These are phyloP conservation scores for Antrozous pallidus DNA, from an alignment of 2,797 vertebrate species.

Conservation along the genomic window DNA sequence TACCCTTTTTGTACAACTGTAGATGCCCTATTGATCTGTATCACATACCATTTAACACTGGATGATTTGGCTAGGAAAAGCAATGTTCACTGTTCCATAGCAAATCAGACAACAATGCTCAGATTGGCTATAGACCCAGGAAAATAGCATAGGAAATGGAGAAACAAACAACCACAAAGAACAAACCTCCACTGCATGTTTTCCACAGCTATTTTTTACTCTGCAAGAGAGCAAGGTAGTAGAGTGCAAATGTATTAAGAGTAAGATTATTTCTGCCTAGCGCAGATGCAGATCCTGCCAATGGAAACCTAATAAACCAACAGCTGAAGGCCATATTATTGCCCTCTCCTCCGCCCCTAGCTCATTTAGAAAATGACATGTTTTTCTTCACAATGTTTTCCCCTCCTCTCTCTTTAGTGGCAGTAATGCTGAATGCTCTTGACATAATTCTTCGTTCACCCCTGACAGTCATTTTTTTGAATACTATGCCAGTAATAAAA, in stretches of 20 bases:
- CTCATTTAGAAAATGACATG: slow-evolving; percentile 58
- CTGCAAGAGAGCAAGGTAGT: slow-evolving; percentile 30
- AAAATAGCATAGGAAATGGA: slow-evolving; percentile 46
- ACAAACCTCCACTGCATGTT: slow-evolving; percentile 38
- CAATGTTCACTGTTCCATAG: slow-evolving; percentile 68
- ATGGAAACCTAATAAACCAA: slow-evolving; percentile 56
- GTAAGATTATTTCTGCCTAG: slow-evolving; percentile 63
- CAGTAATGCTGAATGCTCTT: slow-evolving; percentile 67
- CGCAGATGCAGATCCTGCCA: slow-evolving; percentile 13
- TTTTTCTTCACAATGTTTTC: slow-evolving; percentile 45
- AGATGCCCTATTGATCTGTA: slow-evolving; percentile 72
- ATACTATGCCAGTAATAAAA: slow-evolving; percentile 66
- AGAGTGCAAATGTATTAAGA: slow-evolving; percentile 67
- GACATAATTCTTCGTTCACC: slow-evolving; percentile 58
- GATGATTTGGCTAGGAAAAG: slow-evolving; percentile 74
- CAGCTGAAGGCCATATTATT: slow-evolving; percentile 45
- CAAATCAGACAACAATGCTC: slow-evolving; percentile 69
- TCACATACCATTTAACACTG: slow-evolving; percentile 74
- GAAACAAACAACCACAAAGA: slow-evolving; percentile 62
- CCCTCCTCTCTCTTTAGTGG: slow-evolving; percentile 70
- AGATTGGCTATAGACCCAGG: slow-evolving; percentile 65
- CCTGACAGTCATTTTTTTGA: slow-evolving; percentile 67
- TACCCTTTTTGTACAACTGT: slow-evolving; percentile 65
- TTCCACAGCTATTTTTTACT: slow-evolving; percentile 37
- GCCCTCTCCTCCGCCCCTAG: slow-evolving; percentile 28